Percentiles rank a stretch among this genome's conserved stretches.
Evolutionary conservation across 2,113 vertebrate genomes (phyloP).

Genomic region (Datnioides undecimradiatus): DNA sequence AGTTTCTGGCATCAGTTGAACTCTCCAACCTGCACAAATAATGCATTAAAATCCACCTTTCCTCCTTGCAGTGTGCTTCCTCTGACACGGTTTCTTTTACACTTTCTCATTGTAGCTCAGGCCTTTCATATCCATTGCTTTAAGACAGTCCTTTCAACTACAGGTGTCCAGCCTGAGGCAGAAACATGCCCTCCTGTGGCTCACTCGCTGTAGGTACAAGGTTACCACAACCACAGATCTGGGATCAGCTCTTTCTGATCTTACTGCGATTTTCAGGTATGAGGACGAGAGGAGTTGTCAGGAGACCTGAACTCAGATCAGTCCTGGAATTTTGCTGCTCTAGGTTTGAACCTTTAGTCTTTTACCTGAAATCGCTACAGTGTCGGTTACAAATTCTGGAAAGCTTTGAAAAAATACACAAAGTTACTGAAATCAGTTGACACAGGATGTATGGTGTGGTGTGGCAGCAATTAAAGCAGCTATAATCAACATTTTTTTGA

Average conservation of each 20-base stretch:
- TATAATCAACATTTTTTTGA: background rate
- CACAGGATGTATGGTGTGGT: too few relatives aligned
- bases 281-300: background rate
- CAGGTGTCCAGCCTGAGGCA: conserved; percentile 66
- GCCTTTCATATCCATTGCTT: conserved; percentile 57
- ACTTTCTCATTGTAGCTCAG: conserved; percentile 16
- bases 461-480: too few relatives aligned
- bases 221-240: conserved; percentile 49
- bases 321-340: conserved; percentile 4
- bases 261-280: conserved; percentile 12
- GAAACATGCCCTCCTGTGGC: conserved; percentile 62
- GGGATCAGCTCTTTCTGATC: conserved; percentile 42
- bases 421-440: background rate
- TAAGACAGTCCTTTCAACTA: conserved; percentile 63
- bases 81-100: conserved; percentile 36
- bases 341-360: conserved; percentile 1
- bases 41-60: background rate
- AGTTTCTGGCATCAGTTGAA: background rate
- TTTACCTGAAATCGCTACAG: background rate
- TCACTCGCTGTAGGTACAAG: conserved; percentile 53
- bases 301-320: conserved; percentile 17
- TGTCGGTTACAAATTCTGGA: background rate
- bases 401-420: background rate
- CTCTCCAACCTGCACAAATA: background rate
- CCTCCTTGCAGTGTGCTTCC: conserved; percentile 8